These are phyloP conservation scores for Chelidonichthys spinosus DNA, from an alignment of 2,797 vertebrate genomes.

Conservation along the genomic window DNA sequence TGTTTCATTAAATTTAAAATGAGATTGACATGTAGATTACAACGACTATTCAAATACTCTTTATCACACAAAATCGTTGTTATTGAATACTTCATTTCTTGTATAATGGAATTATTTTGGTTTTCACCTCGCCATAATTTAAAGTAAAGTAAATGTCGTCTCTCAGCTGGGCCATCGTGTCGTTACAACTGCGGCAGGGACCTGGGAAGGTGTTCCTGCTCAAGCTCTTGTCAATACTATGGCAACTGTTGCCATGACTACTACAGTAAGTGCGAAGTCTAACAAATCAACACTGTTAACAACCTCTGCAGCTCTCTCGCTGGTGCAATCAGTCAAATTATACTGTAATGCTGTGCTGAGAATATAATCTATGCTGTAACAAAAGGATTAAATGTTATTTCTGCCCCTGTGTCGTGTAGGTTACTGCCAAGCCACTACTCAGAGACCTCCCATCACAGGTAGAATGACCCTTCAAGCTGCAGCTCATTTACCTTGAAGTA, in stretches of 20 bases:
- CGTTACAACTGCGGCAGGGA: conserved; percentile 37
- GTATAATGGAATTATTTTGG: too few relatives aligned
- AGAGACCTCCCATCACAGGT: neutral
- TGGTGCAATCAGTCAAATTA: too few relatives aligned
- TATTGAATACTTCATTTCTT: too few relatives aligned
- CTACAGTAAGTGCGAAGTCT: conserved; percentile 42
- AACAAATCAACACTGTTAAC: neutral
- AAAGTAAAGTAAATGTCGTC: neutral
- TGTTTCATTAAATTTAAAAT: too few relatives aligned
- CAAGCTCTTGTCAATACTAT: conserved; percentile 55
- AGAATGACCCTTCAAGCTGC: conserved; percentile 1
- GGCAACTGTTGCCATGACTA: conserved; percentile 76
- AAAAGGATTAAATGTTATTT: neutral
- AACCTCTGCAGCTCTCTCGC: too few relatives aligned
- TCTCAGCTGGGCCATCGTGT: conserved; percentile 46
- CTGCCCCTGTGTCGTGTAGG: conserved; percentile 15
- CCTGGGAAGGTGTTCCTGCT: conserved; percentile 72
- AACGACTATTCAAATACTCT: too few relatives aligned
- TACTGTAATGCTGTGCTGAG: too few relatives aligned
- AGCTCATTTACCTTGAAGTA: neutral
- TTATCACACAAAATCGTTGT: too few relatives aligned
- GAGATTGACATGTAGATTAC: too few relatives aligned
- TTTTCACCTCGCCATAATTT: too few relatives aligned
- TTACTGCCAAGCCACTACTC: neutral
- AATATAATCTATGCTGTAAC: too few relatives aligned